phyloP scores from a whole-genome alignment of 1,140 invertebrate species.

The Scaptodrosophila lebanonensis region DNA sequence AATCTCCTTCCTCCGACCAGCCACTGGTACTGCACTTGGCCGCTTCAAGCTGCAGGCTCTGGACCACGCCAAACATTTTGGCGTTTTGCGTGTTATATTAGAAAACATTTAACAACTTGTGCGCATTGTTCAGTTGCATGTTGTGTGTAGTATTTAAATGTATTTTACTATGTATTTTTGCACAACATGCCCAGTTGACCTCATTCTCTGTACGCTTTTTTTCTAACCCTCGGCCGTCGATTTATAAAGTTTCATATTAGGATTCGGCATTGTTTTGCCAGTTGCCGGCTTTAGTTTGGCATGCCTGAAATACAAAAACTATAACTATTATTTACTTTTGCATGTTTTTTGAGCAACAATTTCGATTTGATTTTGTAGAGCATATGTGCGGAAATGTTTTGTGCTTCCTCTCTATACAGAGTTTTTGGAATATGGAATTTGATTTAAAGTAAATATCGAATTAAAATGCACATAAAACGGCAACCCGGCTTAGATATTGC shows the following conservation, averaged over 20 bases:
- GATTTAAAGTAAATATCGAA: no score
- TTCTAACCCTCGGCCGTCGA: no score
- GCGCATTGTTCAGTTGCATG: slow-evolving; percentile 43
- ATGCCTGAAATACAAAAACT: no score
- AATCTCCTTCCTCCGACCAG: no score
- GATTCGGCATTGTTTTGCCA: neutral
- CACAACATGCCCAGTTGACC: slow-evolving; percentile 60
- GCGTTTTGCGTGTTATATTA: slow-evolving; percentile 36
- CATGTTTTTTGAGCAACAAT: slow-evolving; percentile 8
- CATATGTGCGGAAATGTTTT: no score
- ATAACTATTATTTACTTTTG: no score
- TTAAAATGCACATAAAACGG: no score
- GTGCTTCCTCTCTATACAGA: no score
- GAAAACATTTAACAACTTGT: slow-evolving; percentile 55
- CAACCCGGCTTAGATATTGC: no score
- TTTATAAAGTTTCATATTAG: no score
- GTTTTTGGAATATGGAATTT: no score
- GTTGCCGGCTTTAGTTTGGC: no score
- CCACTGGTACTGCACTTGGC: slow-evolving; percentile 25
- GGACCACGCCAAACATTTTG: slow-evolving; percentile 20
- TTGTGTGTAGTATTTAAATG: slow-evolving; percentile 59
- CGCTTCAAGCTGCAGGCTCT: slow-evolving; percentile 24
- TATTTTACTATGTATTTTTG: slow-evolving; percentile 31
- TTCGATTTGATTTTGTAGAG: neutral
- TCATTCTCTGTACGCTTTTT: slow-evolving; percentile 35